Evolutionary conservation across 2,888 invertebrate genomes (phyloP), one percentile per base, ranked within the genome.

Genomic region (Heterodera filipjevi): DNA sequence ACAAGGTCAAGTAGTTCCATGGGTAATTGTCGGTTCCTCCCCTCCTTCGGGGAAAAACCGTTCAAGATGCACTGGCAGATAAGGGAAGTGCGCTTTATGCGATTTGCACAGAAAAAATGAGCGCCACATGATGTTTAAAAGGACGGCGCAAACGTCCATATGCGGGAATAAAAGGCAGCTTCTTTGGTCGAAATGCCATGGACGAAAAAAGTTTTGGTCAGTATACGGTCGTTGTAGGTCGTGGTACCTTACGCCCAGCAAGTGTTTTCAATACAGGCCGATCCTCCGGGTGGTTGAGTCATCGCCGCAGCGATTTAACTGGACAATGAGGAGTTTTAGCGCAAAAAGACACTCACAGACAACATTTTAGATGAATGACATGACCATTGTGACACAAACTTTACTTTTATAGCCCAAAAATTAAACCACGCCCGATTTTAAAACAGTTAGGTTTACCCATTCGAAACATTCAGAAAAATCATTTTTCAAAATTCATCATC

Each of bases 1-100:
- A 39, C 39, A 39, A 39, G 6, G 16, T 68, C 68, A 68, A 68
- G 68, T 3, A 68, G 68, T 68, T 68, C 68, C 33, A 68, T 3
- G 16, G 68, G 68, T 19, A 35, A 68, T 19, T 68, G 35, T 5
- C 68, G 14, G 19, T n/a, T 68, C 22, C 22, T 68, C 68, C 19
- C 33, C 35, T 35, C 35, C 33, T 3, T 22, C 33, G 5, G 68
- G n/a, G n/a, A n/a, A 35, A 68, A 68, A 68, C 22, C 68, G 16
- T 16, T 68, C 68, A 2, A 39, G 6, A 39, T 39, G 2, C 39
- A 39, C n/a, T 39, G 39, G 39, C 0, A 12, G 0, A 39, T 39
- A 39, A 39, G 39, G 39, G 2, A 39, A 39, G 39, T 39, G 39
- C 2, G 39, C 39, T 39, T 39, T 39, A 39, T 39, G 12, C 39